Base-by-base conservation (phyloP, 2,888 invertebrate species). In the Acronicta psi region DNA sequence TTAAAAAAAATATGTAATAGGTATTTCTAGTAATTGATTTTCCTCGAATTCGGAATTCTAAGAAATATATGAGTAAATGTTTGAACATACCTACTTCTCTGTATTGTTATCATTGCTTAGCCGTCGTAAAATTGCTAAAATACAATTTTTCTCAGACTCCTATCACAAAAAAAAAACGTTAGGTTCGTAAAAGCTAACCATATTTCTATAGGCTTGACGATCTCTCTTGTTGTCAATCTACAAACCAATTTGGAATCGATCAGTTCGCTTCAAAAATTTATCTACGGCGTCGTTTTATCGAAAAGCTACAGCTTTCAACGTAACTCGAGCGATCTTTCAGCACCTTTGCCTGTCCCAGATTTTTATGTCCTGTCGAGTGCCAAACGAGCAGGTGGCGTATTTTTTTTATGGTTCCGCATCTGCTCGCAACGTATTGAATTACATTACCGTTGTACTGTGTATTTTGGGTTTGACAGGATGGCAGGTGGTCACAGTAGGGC, bases 381-480 rank as follows among this genome's bases (percentile, higher is more conserved):
- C 62, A 55, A 72, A 66, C 61, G 51, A 66, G 73, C 86, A 85
- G 84, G 82, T 85, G 82, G 52, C 51, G 38, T 54, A 41, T 71
- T 70, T 80, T 77, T 81, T 80, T 74, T 76, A 67, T 70, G 69
- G 71, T 65, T 73, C 70, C 73, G 65, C 78, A 80, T 79, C 76
- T 83, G 83, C 70, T 59, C 46, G 31, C 50, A 52, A 44, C 60
- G 63, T 73, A 67, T 79, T 69, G 75, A 75, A 70, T 80, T 81
- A 79, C 80, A 73, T 68, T 73, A 72, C 63, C 64, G 58, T 58
- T 57, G 61, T 66, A 55, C 55, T 52, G 49, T 54, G 54, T 53
- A 34, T 55, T 55, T 65, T 59, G 49, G 37, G 44, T 50, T 25
- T 59, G 25, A 62, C 46, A 37, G 56, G 45, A 51, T 43, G 54